phyloP scores from a whole-genome alignment of 2,113 vertebrate species.

The Carlito syrichta region DNA sequence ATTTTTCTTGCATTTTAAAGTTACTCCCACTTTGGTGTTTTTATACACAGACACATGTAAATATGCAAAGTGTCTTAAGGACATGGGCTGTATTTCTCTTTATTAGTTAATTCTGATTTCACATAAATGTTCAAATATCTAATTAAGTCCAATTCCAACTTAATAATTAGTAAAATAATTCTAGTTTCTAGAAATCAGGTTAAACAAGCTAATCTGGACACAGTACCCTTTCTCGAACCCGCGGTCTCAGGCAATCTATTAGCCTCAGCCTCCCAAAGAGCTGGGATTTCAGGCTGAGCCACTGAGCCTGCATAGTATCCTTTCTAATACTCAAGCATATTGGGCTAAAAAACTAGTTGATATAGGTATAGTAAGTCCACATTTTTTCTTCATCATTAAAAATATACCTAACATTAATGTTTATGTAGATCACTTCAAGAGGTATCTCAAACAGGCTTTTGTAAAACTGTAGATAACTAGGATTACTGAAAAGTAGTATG shows the following conservation, averaged over 20 bases:
- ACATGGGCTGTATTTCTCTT: not conserved
- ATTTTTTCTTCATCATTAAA: not conserved
- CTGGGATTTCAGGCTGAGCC: no score
- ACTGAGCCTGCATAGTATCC: no score
- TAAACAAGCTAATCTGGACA: not conserved
- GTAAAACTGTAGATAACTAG: not conserved
- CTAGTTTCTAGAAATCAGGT: not conserved
- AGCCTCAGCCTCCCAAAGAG: no score
- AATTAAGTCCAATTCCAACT: not conserved
- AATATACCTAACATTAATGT: not conserved
- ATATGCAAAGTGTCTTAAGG: not conserved
- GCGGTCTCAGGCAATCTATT: no score
- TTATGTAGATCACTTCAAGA: not conserved
- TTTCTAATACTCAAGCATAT: not conserved
- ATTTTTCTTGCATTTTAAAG: not conserved
- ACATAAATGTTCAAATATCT: not conserved
- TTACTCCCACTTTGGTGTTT: not conserved
- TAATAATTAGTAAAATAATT: not conserved
- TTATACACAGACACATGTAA: not conserved
- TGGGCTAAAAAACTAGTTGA: not conserved
- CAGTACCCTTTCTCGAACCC: not conserved
- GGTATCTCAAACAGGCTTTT: not conserved
- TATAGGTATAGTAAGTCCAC: not conserved
- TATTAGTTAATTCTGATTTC: constrained; percentile 22
- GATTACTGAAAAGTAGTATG: not conserved